A percentile compares a stretch with the other conserved stretches of the same genome.
Evolutionary conservation across 2,888 invertebrate species (phyloP).

Genomic region (Drosophila mayaguana): DNA sequence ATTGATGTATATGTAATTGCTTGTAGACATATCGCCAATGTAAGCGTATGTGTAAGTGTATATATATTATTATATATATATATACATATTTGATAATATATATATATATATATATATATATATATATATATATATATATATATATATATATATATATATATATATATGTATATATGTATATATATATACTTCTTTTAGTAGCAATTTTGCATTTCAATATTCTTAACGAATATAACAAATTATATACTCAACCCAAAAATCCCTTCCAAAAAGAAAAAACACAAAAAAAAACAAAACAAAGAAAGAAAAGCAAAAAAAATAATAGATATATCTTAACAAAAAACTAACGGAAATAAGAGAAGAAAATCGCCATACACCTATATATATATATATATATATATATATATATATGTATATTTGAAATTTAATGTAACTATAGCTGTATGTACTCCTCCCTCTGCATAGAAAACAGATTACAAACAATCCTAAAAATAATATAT

Average conservation of each 20-base stretch:
- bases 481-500: not conserved
- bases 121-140: not conserved
- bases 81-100: not conserved
- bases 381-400: slow-evolving; percentile 1
- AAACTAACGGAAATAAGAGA: slow-evolving; percentile 7
- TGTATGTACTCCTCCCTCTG: slow-evolving; percentile 20
- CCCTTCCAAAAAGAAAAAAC: not conserved
- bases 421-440: slow-evolving; percentile 20
- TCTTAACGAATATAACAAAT: slow-evolving; percentile 26
- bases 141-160: not conserved
- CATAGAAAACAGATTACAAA: slow-evolving; percentile 1
- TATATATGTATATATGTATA: slow-evolving; percentile 6
- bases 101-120: slow-evolving; percentile 5
- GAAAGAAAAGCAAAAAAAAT: not conserved
- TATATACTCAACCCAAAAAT: slow-evolving; percentile 15
- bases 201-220: slow-evolving; percentile 32
- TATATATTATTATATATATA: not conserved
- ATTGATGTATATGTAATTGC: slow-evolving; percentile 4
- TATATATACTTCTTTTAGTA: slow-evolving; percentile 8
- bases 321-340: slow-evolving; percentile 6
- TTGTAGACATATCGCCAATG: slow-evolving; percentile 9
- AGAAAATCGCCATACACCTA: slow-evolving; percentile 18
- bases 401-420: not conserved
- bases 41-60: not conserved
- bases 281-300: not conserved